Evolutionary conservation across 2,797 vertebrate genomes (phyloP).

Genomic region (Onychomys arenicola): DNA sequence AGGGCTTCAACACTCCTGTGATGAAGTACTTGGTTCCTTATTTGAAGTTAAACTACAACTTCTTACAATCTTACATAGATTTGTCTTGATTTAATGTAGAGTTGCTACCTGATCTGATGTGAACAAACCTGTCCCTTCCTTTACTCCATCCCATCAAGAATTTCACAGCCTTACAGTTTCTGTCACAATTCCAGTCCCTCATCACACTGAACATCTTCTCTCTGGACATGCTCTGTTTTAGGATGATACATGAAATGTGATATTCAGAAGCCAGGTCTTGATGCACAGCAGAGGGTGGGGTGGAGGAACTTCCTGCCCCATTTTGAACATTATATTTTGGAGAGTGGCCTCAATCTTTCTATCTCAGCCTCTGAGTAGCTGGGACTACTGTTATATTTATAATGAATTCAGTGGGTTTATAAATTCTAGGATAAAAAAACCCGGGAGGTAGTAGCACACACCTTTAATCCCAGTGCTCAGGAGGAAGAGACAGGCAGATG

Average conservation of each 20-base stretch:
- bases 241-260: neutral
- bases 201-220: slow-evolving; percentile 18
- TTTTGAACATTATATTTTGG: neutral
- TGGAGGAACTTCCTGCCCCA: neutral
- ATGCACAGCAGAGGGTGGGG: neutral
- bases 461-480: too few relatives aligned
- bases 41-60: slow-evolving; percentile 26
- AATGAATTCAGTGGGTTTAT: neutral
- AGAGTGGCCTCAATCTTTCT: neutral
- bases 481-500: too few relatives aligned
- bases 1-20: neutral
- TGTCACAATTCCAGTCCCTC: neutral
- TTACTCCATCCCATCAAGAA: neutral
- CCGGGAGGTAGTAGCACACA: too few relatives aligned
- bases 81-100: slow-evolving; percentile 2
- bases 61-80: neutral
- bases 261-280: neutral
- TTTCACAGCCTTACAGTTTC: slow-evolving; percentile 9
- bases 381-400: neutral
- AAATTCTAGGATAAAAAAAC: neutral
- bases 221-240: slow-evolving; percentile 1
- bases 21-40: neutral
- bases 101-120: neutral
- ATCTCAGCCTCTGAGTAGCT: neutral
- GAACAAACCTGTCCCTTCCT: neutral